These are phyloP conservation scores for Euphonia xanthogaster DNA, from an alignment of 2,797 vertebrate genomes.

Conservation along the genomic window DNA sequence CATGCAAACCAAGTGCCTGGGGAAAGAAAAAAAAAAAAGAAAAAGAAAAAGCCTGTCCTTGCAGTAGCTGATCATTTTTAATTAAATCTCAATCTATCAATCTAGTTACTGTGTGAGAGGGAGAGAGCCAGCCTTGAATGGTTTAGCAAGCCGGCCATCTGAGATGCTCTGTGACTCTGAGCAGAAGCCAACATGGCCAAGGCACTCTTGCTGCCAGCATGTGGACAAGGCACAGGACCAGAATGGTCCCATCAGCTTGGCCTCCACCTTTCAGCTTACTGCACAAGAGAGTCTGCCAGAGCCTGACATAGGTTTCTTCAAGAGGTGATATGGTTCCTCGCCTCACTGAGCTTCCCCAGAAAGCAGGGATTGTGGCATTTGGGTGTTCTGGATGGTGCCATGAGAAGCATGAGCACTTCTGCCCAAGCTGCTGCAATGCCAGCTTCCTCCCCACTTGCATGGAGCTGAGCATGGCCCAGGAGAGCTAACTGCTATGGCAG, in stretches of 20 bases:
- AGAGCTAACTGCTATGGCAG: neutral
- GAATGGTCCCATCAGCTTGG: neutral
- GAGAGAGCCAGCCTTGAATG: neutral
- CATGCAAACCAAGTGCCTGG: slow-evolving; percentile 53
- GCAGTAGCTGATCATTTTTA: slow-evolving; percentile 42
- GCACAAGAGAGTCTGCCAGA: neutral
- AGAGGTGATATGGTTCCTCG: neutral
- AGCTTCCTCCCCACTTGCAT: rapidly evolving
- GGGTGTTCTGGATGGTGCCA: neutral
- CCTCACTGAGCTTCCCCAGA: neutral
- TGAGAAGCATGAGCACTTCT: neutral
- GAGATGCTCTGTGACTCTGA: neutral
- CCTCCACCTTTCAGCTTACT: neutral
- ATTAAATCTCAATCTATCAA: slow-evolving; percentile 51
- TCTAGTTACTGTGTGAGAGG: neutral
- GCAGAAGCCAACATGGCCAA: neutral
- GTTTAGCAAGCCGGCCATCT: neutral
- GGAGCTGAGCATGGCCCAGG: neutral
- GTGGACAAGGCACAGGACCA: neutral
- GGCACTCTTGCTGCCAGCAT: neutral
- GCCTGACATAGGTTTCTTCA: neutral
- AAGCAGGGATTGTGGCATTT: neutral
- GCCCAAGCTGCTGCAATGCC: neutral
- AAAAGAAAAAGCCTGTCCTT: neutral
- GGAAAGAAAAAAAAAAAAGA: neutral